These are phyloP conservation scores for Temnothorax rugatulus DNA, from an alignment of 2,888 invertebrate species.

Conservation along the genomic window DNA sequence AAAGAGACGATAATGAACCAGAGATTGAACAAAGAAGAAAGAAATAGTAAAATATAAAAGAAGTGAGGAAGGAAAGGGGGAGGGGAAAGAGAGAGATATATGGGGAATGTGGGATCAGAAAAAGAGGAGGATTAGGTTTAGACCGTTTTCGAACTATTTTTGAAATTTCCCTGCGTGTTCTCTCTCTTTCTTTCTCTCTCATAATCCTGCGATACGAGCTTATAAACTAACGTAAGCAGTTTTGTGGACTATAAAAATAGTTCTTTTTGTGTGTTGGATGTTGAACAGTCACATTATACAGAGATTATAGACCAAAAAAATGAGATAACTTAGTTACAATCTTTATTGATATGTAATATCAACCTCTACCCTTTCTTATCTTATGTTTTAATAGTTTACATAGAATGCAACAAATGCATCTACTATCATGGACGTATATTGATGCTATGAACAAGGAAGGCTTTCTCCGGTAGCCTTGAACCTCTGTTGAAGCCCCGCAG, in stretches of 20 bases:
- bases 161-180: slow-evolving; percentile 57
- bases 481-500: slow-evolving; percentile 78
- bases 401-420: not conserved
- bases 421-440: slow-evolving; percentile 10
- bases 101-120: slow-evolving; percentile 15
- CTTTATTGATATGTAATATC: not conserved
- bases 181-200: not conserved
- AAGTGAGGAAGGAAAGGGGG: not conserved
- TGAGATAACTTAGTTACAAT: not conserved
- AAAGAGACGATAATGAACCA: slow-evolving; percentile 12
- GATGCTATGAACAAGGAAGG: slow-evolving; percentile 80
- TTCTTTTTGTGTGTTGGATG: not conserved
- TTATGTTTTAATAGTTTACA: not conserved
- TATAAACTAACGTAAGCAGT: not conserved
- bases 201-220: not conserved
- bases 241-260: not conserved
- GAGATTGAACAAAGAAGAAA: slow-evolving; percentile 7
- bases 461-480: slow-evolving; percentile 82
- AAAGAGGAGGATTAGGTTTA: not conserved
- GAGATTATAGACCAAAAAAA: not conserved
- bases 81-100: slow-evolving; percentile 13
- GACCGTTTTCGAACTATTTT: slow-evolving; percentile 65
- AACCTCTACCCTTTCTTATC: not conserved
- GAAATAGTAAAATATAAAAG: slow-evolving; percentile 14
- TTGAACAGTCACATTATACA: not conserved